Evolutionary conservation across 2,888 invertebrate genomes (phyloP).

Genomic region (Sesia bembeciformis): DNA sequence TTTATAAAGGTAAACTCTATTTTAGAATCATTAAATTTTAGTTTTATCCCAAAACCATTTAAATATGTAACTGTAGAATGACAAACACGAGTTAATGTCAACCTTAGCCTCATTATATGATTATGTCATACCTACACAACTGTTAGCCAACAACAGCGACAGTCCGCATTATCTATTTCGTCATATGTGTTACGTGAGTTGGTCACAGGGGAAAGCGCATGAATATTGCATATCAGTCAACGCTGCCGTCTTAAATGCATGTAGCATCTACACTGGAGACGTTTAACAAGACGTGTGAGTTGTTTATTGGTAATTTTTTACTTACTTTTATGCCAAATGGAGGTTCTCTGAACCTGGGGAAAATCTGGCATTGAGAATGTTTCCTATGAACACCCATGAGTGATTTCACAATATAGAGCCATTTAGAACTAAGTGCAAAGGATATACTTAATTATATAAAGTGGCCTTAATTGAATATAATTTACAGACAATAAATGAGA

Average conservation of each 20-base stretch:
- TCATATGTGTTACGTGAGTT: conserved; percentile 25
- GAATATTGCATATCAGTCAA: conserved; percentile 7
- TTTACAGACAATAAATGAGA: too few species aligned
- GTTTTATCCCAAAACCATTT: too few species aligned
- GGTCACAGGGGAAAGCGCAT: conserved; percentile 31
- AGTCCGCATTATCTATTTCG: conserved; percentile 29
- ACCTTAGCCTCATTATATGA: conserved; percentile 61
- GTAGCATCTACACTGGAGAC: background rate
- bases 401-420: too few species aligned
- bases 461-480: too few species aligned
- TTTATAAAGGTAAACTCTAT: background rate
- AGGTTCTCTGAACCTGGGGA: too few species aligned
- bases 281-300: background rate
- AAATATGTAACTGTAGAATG: background rate
- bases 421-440: too few species aligned
- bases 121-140: conserved; percentile 28
- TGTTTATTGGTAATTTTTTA: background rate
- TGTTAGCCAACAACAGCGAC: conserved; percentile 35
- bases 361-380: too few species aligned
- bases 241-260: background rate
- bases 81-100: conserved; percentile 15
- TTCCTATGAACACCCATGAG: too few species aligned
- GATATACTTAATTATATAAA: too few species aligned
- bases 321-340: too few species aligned
- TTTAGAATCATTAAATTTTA: too few species aligned